These are phyloP conservation scores for Cotesia typhae DNA, from an alignment of 1,140 invertebrate species.

Conservation along the genomic window DNA sequence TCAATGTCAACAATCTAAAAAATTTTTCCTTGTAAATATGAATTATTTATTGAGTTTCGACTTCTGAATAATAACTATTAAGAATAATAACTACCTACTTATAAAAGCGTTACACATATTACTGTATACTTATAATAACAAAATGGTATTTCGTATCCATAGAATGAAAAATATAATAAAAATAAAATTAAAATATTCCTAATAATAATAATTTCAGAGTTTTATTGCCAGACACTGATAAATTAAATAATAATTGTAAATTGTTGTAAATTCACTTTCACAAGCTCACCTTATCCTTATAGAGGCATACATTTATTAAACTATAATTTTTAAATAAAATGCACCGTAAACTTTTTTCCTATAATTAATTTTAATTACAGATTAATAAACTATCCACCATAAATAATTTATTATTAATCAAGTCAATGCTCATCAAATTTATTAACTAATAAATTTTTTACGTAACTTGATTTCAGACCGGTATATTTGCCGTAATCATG, in stretches of 20 bases:
- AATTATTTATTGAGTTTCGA: too few relatives aligned
- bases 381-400: background rate
- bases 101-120: too few relatives aligned
- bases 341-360: too few relatives aligned
- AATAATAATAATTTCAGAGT: too few relatives aligned
- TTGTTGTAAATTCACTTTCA: background rate
- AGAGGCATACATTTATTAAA: background rate
- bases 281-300: background rate
- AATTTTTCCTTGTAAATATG: background rate
- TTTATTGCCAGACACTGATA: background rate
- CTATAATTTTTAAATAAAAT: too few relatives aligned
- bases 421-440: too few relatives aligned
- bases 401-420: background rate
- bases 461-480: constrained; percentile 48
- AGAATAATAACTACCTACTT: background rate
- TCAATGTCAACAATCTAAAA: background rate
- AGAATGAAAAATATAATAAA: too few relatives aligned
- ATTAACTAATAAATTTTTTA: constrained; percentile 2
- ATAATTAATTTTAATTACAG: too few relatives aligned
- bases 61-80: background rate
- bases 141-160: too few relatives aligned
- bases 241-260: constrained; percentile 9
- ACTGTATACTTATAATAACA: too few relatives aligned
- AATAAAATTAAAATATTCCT: too few relatives aligned
- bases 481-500: constrained; percentile 51